Evolutionary conservation across 2,797 vertebrate species (phyloP), one percentile per base, ranked within the genome.

Genomic region (Fundulus diaphanus): DNA sequence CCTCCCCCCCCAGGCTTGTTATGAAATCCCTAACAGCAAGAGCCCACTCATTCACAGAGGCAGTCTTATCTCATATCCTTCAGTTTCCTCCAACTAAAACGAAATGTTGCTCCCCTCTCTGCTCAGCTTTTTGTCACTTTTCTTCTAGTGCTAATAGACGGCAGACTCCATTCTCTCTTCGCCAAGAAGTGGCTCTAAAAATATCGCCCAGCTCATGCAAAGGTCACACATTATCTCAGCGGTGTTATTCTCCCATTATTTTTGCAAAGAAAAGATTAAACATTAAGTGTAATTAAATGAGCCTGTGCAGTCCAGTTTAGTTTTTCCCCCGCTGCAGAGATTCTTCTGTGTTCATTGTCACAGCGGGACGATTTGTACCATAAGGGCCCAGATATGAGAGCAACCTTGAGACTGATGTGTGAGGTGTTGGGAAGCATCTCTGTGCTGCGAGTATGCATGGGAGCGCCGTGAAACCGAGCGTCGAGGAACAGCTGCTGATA

Each of bases 51-150:
- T 85, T 73, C 65, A 66, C 2, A 48, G 80, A 85, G 78, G 72
- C 81, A 89, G 78, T 74, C 68, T 44, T 84, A 81, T 87, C 72
- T 85, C 77, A 73, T 42, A 61, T 70, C 54, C 40, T 81, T 68
- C 79, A 59, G 42, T 78, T 76, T 79, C 77, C 59, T 72, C 73
- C 68, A 31, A 5, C 15, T 51, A 40, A 76, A 76, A 83, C 46
- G 52, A 63, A 82, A 80, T 76, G 52, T 59, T 61, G 37, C 46
- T 31, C 61, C 54, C 18, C 54, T 56, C 71, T 66, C 73, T 35
- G 13, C 57, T 35, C 18, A 8, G 0, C 18, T 33, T 42, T 72
- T 61, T 70, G 31, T 81, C 80, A 52, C 67, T 68, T 69, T 35
- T 54, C 56, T 7, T 72, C 51, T 59, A 76, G 66, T 84, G 83